Conservation (phyloP, 2,797 vertebrate species). For the Acropternis orthonyx region DNA sequence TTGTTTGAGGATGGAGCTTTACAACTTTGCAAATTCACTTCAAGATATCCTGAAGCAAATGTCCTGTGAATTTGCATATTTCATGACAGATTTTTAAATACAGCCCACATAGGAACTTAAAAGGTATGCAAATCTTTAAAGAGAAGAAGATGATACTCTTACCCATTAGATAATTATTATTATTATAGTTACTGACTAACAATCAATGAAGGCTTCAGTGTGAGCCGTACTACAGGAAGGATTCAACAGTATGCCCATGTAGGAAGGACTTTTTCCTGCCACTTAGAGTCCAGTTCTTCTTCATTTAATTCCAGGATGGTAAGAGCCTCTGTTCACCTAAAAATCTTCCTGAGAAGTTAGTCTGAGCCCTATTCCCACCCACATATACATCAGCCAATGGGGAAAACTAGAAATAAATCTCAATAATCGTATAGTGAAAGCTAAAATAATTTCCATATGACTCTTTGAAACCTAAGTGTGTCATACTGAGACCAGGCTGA, state of each 20-base stretch:
- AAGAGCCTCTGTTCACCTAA: background rate
- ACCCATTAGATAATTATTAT: constrained; percentile 45
- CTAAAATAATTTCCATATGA: constrained; percentile 22
- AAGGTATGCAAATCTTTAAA: constrained; percentile 4
- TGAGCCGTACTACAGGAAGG: background rate
- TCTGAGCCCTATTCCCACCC: background rate
- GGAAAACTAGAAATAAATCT: constrained; percentile 25
- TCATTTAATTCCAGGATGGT: background rate
- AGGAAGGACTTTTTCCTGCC: background rate
- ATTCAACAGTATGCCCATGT: background rate
- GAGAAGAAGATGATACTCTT: constrained; percentile 21
- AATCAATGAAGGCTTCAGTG: background rate
- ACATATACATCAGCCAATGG: background rate
- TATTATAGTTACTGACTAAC: constrained; percentile 9
- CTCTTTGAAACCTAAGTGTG: background rate
- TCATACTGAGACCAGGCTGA: background rate
- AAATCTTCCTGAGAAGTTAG: background rate
- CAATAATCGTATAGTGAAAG: background rate
- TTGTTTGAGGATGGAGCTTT: background rate
- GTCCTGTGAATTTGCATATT: constrained; percentile 39
- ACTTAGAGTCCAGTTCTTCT: background rate
- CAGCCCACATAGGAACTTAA: constrained; percentile 35
- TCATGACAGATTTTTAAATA: constrained; percentile 20
- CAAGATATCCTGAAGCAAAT: background rate
- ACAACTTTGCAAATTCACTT: background rate